Conservation (phyloP, 1,140 invertebrate species). For the Drosophila sproati region DNA sequence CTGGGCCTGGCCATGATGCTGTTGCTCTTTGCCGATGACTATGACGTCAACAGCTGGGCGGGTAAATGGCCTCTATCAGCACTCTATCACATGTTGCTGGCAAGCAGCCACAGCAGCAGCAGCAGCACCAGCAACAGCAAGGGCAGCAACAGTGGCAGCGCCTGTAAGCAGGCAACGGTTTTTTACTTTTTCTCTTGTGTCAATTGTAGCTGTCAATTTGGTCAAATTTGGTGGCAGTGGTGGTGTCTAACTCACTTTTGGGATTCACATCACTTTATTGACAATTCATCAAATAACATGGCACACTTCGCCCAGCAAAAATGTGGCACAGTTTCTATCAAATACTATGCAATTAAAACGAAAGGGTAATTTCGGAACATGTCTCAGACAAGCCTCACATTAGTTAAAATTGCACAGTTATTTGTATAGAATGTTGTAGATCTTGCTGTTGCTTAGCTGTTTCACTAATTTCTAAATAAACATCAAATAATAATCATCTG, state of each 20-base stretch:
- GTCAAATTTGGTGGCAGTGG: not conserved
- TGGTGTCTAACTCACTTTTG: no score
- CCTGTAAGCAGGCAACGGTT: slow-evolving; percentile 56
- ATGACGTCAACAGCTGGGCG: slow-evolving; percentile 74
- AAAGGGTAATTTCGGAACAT: not conserved
- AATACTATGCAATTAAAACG: not conserved
- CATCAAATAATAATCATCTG: not conserved
- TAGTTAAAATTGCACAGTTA: not conserved
- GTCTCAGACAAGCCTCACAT: not conserved
- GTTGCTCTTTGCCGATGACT: slow-evolving; percentile 30
- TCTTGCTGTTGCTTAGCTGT: not conserved
- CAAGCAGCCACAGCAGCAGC: slow-evolving; percentile 34
- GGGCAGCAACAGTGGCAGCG: slow-evolving; percentile 20
- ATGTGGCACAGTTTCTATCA: not conserved
- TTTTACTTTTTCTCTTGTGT: not conserved
- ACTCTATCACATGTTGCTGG: slow-evolving; percentile 74
- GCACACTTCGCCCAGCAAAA: not conserved
- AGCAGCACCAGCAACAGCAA: no score
- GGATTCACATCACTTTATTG: no score
- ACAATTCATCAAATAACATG: no score
- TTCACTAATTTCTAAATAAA: not conserved
- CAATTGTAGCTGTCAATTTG: no score
- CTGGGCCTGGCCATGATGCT: slow-evolving; percentile 30
- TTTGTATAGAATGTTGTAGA: not conserved
- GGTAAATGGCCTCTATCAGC: slow-evolving; percentile 80